These are phyloP conservation scores for Sebastes paucispinis DNA, from an alignment of 2,797 vertebrate species.

Conservation along the genomic window DNA sequence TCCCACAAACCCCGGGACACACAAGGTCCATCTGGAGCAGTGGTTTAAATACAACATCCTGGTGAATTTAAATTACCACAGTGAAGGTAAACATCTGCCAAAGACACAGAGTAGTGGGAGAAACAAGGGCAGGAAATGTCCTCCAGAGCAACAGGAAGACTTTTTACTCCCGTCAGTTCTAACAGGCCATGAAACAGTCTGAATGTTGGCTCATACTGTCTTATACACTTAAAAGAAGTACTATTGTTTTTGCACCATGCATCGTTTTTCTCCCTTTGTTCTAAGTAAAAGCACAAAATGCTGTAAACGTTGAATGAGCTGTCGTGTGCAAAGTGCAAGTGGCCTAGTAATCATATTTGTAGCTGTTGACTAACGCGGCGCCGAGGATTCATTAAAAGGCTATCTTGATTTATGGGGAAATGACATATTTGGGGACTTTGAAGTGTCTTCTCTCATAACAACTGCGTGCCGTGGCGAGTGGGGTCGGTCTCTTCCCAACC, in stretches of 20 bases:
- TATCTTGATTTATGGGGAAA: constrained; percentile 2
- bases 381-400: constrained; percentile 7
- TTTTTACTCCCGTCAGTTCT: neutral
- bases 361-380: neutral
- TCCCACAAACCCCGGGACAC: neutral
- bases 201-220: neutral
- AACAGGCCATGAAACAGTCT: neutral
- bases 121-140: constrained; percentile 4
- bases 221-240: neutral
- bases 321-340: neutral
- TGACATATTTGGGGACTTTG: neutral
- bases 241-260: neutral
- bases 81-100: neutral
- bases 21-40: neutral
- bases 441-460: constrained; percentile 18
- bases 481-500: constrained; percentile 19
- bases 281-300: neutral
- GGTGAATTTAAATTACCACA: constrained; percentile 1
- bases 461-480: neutral
- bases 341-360: neutral
- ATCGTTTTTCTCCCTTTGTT: neutral
- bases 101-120: neutral
- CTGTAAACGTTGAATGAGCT: neutral
- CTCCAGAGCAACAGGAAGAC: neutral
- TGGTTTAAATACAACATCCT: constrained; percentile 7